Conservation (phyloP, 2,888 invertebrate genomes). For the Horisme vitalbata region DNA sequence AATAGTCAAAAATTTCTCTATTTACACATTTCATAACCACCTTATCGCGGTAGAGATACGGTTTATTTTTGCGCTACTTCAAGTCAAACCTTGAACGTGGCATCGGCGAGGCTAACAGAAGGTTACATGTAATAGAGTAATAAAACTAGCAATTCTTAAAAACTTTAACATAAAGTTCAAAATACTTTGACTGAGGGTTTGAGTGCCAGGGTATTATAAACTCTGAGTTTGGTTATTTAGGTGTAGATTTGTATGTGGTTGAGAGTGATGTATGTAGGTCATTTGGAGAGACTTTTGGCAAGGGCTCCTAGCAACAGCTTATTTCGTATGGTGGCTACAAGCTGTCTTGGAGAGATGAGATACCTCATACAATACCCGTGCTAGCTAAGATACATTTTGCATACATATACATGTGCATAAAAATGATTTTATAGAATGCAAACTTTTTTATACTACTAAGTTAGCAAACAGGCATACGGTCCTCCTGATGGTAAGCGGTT, state of each 20-base stretch:
- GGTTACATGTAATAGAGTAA: conserved; percentile 45
- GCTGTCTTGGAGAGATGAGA: conserved; percentile 14
- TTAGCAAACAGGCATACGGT: no score
- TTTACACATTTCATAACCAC: conserved; percentile 6
- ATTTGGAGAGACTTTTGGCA: conserved; percentile 31
- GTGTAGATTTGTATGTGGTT: conserved; percentile 8
- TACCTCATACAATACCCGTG: no score
- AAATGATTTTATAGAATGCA: no score
- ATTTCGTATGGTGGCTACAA: conserved; percentile 21
- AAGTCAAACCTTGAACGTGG: conserved; percentile 73
- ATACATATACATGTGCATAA: no score
- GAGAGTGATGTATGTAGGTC: conserved; percentile 26
- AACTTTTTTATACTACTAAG: no score
- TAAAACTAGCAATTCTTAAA: conserved; percentile 25
- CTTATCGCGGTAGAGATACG: conserved; percentile 21
- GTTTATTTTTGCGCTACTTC: conserved; percentile 32
- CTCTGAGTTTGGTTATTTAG: neutral
- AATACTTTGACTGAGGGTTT: conserved; percentile 1
- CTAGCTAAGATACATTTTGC: no score
- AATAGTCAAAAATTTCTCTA: conserved; percentile 27
- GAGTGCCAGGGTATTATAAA: conserved; percentile 11
- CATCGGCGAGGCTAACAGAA: conserved; percentile 69
- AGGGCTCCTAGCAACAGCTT: conserved; percentile 27
- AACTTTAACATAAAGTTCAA: conserved; percentile 15
- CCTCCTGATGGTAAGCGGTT: no score